phyloP scores from a whole-genome alignment of 2,888 invertebrate species.

The Oscheius sp. region DNA sequence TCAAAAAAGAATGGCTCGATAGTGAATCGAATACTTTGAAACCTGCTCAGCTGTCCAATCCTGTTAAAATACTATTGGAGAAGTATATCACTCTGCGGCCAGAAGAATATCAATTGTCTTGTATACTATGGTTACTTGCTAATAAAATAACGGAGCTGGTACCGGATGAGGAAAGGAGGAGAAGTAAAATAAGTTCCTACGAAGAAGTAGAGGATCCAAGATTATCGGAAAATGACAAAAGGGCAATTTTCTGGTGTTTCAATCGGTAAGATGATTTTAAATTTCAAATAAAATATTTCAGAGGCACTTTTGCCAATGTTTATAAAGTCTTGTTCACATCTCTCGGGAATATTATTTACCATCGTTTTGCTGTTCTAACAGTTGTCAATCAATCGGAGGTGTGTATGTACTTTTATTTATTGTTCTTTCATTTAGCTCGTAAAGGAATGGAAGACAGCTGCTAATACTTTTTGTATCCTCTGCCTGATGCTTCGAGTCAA shows the following conservation, averaged over 20 bases:
- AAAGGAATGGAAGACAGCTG: constrained; percentile 38
- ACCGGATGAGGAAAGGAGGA: constrained; percentile 42
- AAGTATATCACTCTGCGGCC: constrained; percentile 37
- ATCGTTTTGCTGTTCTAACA: too few species aligned
- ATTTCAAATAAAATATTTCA: constrained; percentile 13
- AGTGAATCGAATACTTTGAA: constrained; percentile 31
- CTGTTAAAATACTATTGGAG: constrained; percentile 31
- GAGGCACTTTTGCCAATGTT: constrained; percentile 38
- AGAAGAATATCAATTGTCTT: constrained; percentile 34
- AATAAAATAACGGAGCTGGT: constrained; percentile 49
- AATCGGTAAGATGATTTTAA: neutral
- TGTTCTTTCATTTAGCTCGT: constrained; percentile 29
- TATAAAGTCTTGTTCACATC: constrained; percentile 45
- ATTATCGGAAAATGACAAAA: constrained; percentile 18
- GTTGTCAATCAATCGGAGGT: too few species aligned
- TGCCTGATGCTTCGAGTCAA: constrained; percentile 44
- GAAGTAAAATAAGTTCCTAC: constrained; percentile 7
- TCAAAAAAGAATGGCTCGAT: constrained; percentile 34
- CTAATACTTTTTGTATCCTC: constrained; percentile 42
- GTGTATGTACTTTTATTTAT: too few species aligned
- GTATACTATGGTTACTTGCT: constrained; percentile 46
- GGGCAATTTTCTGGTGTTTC: constrained; percentile 13
- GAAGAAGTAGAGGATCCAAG: constrained; percentile 15
- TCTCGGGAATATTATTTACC: constrained; percentile 32
- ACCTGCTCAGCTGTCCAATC: constrained; percentile 17